Evolutionary conservation across 1,140 invertebrate species (phyloP).

Genomic region (Calliopsis andreniformis): DNA sequence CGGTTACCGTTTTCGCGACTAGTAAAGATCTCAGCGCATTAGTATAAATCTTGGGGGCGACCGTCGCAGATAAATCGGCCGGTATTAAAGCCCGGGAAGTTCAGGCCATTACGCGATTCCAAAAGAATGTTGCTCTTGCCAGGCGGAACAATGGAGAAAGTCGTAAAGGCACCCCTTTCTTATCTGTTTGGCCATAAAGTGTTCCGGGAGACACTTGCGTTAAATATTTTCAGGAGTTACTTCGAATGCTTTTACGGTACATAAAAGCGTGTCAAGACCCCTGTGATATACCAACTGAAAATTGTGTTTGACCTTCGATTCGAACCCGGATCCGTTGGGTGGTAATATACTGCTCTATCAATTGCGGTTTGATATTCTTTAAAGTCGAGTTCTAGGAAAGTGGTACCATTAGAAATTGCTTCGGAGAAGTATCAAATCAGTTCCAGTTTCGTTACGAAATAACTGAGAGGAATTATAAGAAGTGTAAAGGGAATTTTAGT

Average conservation of each 20-base stretch:
- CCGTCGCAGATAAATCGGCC: slow-evolving; percentile 25
- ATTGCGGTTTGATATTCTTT: too few species aligned
- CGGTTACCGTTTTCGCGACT: neutral
- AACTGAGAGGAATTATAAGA: too few species aligned
- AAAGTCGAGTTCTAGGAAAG: too few species aligned
- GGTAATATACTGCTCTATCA: too few species aligned
- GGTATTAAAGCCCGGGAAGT: neutral
- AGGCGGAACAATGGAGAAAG: slow-evolving; percentile 45
- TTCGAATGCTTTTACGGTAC: neutral
- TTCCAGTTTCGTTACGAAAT: too few species aligned
- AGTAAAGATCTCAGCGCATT: slow-evolving; percentile 26
- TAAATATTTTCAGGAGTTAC: neutral
- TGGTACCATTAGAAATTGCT: too few species aligned
- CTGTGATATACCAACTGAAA: neutral
- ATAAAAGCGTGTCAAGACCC: neutral
- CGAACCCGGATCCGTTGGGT: too few species aligned
- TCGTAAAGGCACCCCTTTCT: slow-evolving; percentile 49
- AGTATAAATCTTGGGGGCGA: slow-evolving; percentile 22
- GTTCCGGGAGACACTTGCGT: slow-evolving; percentile 3
- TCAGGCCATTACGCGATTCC: slow-evolving; percentile 41
- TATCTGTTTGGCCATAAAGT: slow-evolving; percentile 25
- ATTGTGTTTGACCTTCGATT: neutral
- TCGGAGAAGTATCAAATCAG: too few species aligned
- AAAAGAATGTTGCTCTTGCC: slow-evolving; percentile 36
- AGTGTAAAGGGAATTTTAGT: too few species aligned